Base-by-base conservation (phyloP, 37 sponge, comb jelly and placozoan genomes). In the Amphimedon queenslandica region DNA sequence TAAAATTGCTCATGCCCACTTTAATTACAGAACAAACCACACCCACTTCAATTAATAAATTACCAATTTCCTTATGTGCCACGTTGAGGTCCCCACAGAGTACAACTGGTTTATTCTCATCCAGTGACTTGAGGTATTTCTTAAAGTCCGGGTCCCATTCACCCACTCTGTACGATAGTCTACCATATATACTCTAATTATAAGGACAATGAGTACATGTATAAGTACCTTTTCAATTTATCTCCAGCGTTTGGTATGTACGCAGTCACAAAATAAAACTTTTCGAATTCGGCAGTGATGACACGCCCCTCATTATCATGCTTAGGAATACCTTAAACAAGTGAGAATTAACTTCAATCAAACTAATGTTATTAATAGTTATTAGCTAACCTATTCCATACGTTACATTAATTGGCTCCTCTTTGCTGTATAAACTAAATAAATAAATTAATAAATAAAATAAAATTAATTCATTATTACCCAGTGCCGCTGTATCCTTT, bases 211-310 rank as follows among this genome's bases (percentile, higher is more conserved):
- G 53, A 47, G 8, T 47, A 18, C 13, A 47, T 18, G 8, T 47
- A 47, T 18, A 47, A 47, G 23, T 81, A 85, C 87, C 96, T 64
- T 58, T 86, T 86, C 42, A 92, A 68, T 1, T 76, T 76, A 35
- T 85, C 77, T 20, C 96, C 96, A 25, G 96, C 87, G 79, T 95
- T 95, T 16, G 96, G 96, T 16, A 95, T 90, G 75, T 95, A 88
- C 88, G 88, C 47, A 30, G 79, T 81, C 2, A 94, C 82, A 18
- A 97, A 33, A 58, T 84, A 97, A 66, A 76, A 88, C 18, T 80
- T 86, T 5, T 87, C 85, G 47, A 80, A 97, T 71, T 97, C 98
- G 1, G 84, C 87, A 1, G 91, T 91, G 40, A 97, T 93, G 42
- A 97, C 80, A 28, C 98, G 39, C 18, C 98, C 98, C 67, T 97